Evolutionary conservation across 2,113 vertebrate species (phyloP).

Genomic region (Muntiacus reevesi): DNA sequence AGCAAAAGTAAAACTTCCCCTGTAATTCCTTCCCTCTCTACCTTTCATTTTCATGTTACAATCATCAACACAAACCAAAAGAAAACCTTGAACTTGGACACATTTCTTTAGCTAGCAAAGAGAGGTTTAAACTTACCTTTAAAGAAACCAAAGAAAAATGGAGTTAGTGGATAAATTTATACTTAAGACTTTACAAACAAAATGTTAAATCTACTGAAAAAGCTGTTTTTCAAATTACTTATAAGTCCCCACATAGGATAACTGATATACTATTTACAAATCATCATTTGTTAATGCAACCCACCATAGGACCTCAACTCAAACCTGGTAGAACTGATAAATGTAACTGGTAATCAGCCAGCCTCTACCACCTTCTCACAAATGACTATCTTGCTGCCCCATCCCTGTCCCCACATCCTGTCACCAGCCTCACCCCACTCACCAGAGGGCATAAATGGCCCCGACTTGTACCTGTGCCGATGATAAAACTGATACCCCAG

Average conservation of each 20-base stretch:
- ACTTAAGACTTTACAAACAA: background rate
- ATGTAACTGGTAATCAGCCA: background rate
- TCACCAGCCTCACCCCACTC: background rate
- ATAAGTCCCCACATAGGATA: background rate
- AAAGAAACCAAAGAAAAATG: slow-evolving; percentile 7
- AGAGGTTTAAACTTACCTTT: background rate
- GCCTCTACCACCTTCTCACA: background rate
- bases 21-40: background rate
- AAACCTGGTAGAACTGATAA: background rate
- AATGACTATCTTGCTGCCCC: background rate
- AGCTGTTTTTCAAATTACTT: background rate
- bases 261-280: background rate
- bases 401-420: background rate
- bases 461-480: background rate
- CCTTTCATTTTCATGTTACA: background rate
- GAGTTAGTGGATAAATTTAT: background rate
- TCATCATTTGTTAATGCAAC: background rate
- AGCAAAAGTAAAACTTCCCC: background rate
- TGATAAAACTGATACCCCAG: background rate
- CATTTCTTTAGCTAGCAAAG: background rate
- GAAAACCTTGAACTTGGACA: background rate
- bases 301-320: background rate
- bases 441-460: background rate
- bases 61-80: background rate
- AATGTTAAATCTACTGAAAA: background rate